Conservation (phyloP, 2,113 vertebrate species). For the Silurus asotus region DNA sequence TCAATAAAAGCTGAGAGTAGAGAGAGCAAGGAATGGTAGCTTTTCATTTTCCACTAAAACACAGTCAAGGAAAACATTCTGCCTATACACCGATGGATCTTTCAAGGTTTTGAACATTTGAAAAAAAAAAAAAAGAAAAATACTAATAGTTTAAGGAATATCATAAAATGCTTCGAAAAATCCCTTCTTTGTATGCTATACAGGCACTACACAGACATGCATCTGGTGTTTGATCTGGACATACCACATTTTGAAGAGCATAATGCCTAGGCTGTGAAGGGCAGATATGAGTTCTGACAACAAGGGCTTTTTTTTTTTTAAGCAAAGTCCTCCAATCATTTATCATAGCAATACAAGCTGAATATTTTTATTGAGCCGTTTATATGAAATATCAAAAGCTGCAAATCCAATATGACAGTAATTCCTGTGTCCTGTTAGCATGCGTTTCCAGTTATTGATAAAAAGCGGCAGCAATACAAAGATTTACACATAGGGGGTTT, state of each 20-base stretch:
- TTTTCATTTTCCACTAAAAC: not conserved
- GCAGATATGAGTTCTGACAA: not conserved
- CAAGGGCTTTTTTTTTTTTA: not conserved
- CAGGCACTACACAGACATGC: not conserved
- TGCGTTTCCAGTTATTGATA: not conserved
- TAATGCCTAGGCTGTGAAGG: not conserved
- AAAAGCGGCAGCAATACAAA: not conserved
- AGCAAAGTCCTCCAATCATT: not conserved
- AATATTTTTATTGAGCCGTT: constrained; percentile 9
- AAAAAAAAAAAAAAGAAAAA: constrained; percentile 14
- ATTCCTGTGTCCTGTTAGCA: not conserved
- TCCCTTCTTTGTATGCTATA: not conserved
- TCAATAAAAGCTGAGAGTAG: constrained; percentile 9
- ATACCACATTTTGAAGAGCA: not conserved
- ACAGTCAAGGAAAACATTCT: not conserved
- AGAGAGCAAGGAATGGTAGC: not conserved
- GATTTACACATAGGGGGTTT: not conserved
- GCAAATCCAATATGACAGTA: not conserved
- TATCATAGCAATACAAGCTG: constrained; percentile 1
- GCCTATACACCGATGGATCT: not conserved
- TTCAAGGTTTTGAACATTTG: constrained; percentile 3
- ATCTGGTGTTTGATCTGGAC: not conserved
- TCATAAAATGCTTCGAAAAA: not conserved
- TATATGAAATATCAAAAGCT: not conserved
- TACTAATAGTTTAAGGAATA: not conserved